Percentiles rank a stretch among this genome's conserved stretches.
Evolutionary conservation across 2,888 invertebrate genomes (phyloP).

Genomic region (Netelia virgata): DNA sequence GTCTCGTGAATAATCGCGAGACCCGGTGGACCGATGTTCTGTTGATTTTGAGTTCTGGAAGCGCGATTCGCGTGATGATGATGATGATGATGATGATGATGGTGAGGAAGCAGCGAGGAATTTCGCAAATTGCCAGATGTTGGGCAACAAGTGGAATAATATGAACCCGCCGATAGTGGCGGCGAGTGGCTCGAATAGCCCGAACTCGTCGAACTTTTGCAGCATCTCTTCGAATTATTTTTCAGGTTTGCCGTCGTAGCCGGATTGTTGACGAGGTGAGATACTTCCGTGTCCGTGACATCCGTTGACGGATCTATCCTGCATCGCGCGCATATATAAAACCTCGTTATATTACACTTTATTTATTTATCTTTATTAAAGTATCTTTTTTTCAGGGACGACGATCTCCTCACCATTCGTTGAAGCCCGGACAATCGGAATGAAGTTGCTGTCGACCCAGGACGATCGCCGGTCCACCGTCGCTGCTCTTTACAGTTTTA

Average conservation of each 20-base stretch:
- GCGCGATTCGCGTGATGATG: background rate
- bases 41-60: slow-evolving; percentile 18
- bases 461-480: slow-evolving; percentile 64
- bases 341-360: background rate
- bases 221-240: slow-evolving; percentile 76
- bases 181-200: slow-evolving; percentile 81
- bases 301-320: slow-evolving; percentile 78
- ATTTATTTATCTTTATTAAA: background rate
- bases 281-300: slow-evolving; percentile 77
- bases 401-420: slow-evolving; percentile 59
- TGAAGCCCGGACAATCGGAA: slow-evolving; percentile 65
- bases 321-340: slow-evolving; percentile 25
- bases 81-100: background rate
- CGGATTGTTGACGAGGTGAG: slow-evolving; percentile 73
- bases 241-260: slow-evolving; percentile 62
- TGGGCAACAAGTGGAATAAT: slow-evolving; percentile 73
- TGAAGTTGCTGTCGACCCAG: slow-evolving; percentile 62
- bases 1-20: slow-evolving; percentile 80
- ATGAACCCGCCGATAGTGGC: slow-evolving; percentile 77
- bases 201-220: slow-evolving; percentile 80
- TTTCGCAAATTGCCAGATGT: slow-evolving; percentile 55
- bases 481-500: slow-evolving; percentile 72
- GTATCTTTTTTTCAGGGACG: background rate
- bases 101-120: slow-evolving; percentile 31
- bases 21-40: slow-evolving; percentile 63